phyloP scores from a whole-genome alignment of 2,797 vertebrate genomes.

The Notoglanidium macrostoma region DNA sequence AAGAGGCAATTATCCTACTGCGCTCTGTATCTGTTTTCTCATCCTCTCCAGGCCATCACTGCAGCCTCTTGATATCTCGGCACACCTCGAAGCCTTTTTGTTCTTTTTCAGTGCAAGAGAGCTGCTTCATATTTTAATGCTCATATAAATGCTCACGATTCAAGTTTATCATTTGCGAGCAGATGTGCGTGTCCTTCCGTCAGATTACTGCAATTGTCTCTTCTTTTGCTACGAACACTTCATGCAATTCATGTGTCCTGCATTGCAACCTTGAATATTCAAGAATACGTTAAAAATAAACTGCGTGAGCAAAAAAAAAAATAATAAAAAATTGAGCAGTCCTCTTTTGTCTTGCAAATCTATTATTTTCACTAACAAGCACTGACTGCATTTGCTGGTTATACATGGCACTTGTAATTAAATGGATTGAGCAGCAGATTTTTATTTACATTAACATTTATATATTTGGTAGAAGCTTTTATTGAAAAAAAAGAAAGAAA shows the following conservation, averaged over 20 bases:
- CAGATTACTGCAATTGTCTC: conserved; percentile 42
- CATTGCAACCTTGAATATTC: conserved; percentile 21
- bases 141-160: conserved; percentile 3
- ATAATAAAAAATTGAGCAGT: conserved; percentile 1
- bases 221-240: conserved; percentile 36
- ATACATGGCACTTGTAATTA: conserved; percentile 34
- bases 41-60: neutral
- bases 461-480: neutral
- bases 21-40: conserved; percentile 30
- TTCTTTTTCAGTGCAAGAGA: conserved; percentile 25
- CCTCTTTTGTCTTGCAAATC: neutral
- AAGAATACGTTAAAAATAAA: conserved; percentile 1
- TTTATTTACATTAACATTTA: neutral
- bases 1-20: conserved; percentile 30
- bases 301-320: neutral
- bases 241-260: conserved; percentile 12
- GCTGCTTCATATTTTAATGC: conserved; percentile 45
- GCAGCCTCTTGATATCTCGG: conserved; percentile 14
- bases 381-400: neutral
- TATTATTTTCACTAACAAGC: conserved; percentile 1
- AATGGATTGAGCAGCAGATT: conserved; percentile 1
- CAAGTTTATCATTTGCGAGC: conserved; percentile 47
- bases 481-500: neutral
- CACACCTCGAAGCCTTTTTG: conserved; percentile 37
- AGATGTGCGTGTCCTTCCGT: conserved; percentile 51